Evolutionary conservation across 2,888 invertebrate species (phyloP).

Genomic region (Agelastica alni): DNA sequence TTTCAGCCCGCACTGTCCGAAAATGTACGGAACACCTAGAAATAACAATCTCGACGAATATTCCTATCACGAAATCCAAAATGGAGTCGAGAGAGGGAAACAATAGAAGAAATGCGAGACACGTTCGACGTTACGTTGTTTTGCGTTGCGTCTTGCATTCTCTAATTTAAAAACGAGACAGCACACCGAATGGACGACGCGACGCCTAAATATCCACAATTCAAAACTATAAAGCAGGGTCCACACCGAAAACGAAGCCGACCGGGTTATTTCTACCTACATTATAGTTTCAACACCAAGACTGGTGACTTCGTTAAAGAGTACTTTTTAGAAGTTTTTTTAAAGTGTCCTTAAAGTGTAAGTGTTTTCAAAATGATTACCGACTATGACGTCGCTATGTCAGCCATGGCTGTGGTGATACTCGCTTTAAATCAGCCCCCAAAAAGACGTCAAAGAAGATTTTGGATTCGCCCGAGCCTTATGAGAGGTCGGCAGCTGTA

Average conservation of each 20-base stretch:
- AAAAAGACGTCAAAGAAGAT: background rate
- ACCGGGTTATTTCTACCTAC: no score
- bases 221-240: no score
- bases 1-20: background rate
- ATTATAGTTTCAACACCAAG: no score
- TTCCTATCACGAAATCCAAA: conserved; percentile 24
- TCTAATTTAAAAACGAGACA: conserved; percentile 32
- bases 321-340: background rate
- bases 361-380: background rate
- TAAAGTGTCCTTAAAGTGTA: background rate
- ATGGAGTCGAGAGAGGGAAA: conserved; percentile 23
- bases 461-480: background rate
- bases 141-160: conserved; percentile 40
- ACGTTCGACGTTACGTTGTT: conserved; percentile 30
- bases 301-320: background rate
- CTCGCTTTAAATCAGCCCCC: no score
- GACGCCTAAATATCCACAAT: conserved; percentile 23
- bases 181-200: background rate
- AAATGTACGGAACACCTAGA: background rate
- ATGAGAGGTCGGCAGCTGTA: no score
- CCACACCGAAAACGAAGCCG: background rate
- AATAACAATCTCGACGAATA: conserved; percentile 1
- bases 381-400: no score
- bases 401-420: no score
- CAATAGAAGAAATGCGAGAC: conserved; percentile 31